Evolutionary conservation across 2,797 vertebrate genomes (phyloP), one percentile per base, ranked within the genome.

Genomic region (Protosalanx chinensis): DNA sequence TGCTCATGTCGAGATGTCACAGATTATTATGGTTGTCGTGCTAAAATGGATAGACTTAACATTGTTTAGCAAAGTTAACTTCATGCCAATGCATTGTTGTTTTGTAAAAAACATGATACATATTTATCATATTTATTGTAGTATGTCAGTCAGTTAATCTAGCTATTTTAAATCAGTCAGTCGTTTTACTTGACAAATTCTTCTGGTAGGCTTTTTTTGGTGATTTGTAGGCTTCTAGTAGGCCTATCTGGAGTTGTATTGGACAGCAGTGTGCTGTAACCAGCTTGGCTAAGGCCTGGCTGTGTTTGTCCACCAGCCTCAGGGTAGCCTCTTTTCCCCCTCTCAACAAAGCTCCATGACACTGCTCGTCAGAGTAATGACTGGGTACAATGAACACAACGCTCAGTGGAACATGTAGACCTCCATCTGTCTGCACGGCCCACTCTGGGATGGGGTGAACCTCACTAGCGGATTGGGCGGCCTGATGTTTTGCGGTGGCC

Each of bases 361-460:
- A n/a, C 10, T 57, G 51, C 32, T 5, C 62, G 30, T 60, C 37
- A 53, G 69, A 53, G 58, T 67, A 70, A 76, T 69, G 68, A 72
- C 30, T 37, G 59, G 49, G 59, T 79, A 56, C 53, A 57, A 67
- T 23, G 49, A 72, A 59, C 30, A n/a, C 67, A 67, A 71, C 58
- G 74, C 67, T 53, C 77, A 71, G 68, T 23, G 18, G 30, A 68
- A 72, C 23, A 10, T 68, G 58, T 73, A 64, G 63, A 61, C 64
- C 3, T 30, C 60, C 70, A 33, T 73, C 74, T 68, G 66, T 68
- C 64, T 64, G 33, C 70, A 2, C 1, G 56, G 4, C 69, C 35
- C 60, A 78, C 62, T 76, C n/a, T 71, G 70, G 73, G 72, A 76
- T 30, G 46, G 71, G 64, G 57, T 46, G 13, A 64, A 76, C 27